These are phyloP conservation scores for Rhamphomyia laevipes DNA, from an alignment of 2,888 invertebrate genomes.

Conservation along the genomic window DNA sequence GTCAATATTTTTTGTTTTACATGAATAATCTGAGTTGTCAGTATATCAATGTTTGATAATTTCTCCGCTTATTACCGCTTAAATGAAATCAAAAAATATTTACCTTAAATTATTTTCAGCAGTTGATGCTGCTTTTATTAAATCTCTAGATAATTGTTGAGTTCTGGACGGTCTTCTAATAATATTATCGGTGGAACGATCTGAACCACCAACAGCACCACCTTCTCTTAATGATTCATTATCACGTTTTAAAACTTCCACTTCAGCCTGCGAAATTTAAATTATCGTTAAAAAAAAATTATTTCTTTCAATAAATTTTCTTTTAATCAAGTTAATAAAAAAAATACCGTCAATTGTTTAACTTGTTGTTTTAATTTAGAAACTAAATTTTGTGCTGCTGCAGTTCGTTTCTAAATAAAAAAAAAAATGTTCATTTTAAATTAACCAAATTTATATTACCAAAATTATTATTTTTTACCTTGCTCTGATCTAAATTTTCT, in stretches of 20 bases:
- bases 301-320: background rate
- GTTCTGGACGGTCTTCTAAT: constrained; percentile 38
- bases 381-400: constrained; percentile 49
- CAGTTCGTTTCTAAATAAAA: constrained; percentile 43
- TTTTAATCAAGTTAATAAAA: background rate
- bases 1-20: too few relatives aligned
- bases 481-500: constrained; percentile 45
- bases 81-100: too few relatives aligned
- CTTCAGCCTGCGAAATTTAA: constrained; percentile 37
- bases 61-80: too few relatives aligned
- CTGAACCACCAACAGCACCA: constrained; percentile 39
- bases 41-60: too few relatives aligned
- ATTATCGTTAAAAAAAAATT: background rate
- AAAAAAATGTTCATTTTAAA: background rate
- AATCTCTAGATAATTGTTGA: constrained; percentile 44
- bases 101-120: constrained; percentile 56
- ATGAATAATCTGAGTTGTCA: too few relatives aligned
- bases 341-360: constrained; percentile 50
- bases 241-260: constrained; percentile 40
- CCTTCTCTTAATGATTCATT: constrained; percentile 41
- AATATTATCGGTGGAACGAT: constrained; percentile 24
- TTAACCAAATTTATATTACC: background rate
- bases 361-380: constrained; percentile 57
- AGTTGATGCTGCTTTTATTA: constrained; percentile 48
- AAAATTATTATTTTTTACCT: constrained; percentile 33